These are phyloP conservation scores for Minunthozetes semirufus DNA, from an alignment of 2,888 invertebrate species.

Conservation along the genomic window DNA sequence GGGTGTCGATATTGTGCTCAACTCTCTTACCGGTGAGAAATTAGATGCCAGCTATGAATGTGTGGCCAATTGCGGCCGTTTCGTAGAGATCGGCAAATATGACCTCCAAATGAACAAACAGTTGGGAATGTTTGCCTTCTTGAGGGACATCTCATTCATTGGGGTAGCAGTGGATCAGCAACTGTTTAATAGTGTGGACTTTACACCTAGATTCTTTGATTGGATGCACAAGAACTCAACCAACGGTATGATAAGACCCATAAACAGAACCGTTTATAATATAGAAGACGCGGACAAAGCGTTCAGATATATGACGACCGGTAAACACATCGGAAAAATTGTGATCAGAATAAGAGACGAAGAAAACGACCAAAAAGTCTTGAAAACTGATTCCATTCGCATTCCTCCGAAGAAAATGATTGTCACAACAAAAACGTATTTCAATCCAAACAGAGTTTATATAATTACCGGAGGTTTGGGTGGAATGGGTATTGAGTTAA, in stretches of 20 bases:
- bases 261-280: too few relatives aligned
- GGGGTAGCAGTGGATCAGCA: constrained; percentile 67
- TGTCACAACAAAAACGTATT: constrained; percentile 75
- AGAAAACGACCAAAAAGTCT: constrained; percentile 53
- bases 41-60: constrained; percentile 86
- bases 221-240: too few relatives aligned
- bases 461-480: constrained; percentile 69
- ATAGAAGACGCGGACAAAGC: constrained; percentile 88
- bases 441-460: constrained; percentile 54
- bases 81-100: constrained; percentile 95
- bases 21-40: constrained; percentile 93
- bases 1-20: constrained; percentile 85
- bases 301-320: constrained; percentile 90
- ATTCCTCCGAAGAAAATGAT: not conserved
- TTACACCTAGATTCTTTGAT: too few relatives aligned
- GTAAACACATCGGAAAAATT: constrained; percentile 92
- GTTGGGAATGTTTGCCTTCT: too few relatives aligned
- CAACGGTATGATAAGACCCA: too few relatives aligned
- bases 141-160: constrained; percentile 52
- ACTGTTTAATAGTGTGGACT: too few relatives aligned
- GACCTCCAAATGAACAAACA: constrained; percentile 89
- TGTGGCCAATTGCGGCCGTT: constrained; percentile 82
- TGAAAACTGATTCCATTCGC: not conserved
- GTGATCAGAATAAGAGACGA: constrained; percentile 74
- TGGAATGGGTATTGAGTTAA: constrained; percentile 90